Evolutionary conservation across 92 coral and sea anemone genomes (phyloP), one percentile per base, ranked within the genome.

Genomic region (Actinostola sp.): DNA sequence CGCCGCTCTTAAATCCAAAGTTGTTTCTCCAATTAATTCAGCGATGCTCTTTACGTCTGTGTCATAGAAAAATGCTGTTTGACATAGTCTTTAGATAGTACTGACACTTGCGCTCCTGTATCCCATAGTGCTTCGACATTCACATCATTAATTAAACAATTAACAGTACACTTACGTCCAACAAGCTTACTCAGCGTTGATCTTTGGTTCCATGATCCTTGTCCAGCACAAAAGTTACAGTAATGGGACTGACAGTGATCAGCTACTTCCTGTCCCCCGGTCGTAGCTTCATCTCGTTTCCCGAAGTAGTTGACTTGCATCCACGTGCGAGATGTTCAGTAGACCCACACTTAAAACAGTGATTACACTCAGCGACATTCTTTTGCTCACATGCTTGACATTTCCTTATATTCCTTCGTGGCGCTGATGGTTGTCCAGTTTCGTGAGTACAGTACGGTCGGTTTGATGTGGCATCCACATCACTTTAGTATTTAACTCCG

Each of bases 41-140:
- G 48, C 72, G 31, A 83, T 63, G 17, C 59, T 23, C 52, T 49
- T 39, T 62, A 69, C 17, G 42, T 59, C 69, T 27, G n/a, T n/a
- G 61, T 70, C 28, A 74, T 53, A 7, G 89, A 81, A 59, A 78
- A 49, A 70, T 88, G 46, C 28, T 51, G 41, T 38, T 27, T 48
- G 16, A 79, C 54, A 83, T 77, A 87, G 38, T 46, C 72, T 38
- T 79, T 49, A 8, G 86, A 84, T 43, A 83, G 66, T 45, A 81
- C 61, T 38, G 82, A 89, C 36, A 89, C 90, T 67, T 89, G 89
- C 43, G 87, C 81, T 27, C 82, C 88, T 0, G 89, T 84, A 74
- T 84, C 88, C 88, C 88, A 75, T 46, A 85, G 62, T 9, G 79
- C 78, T 29, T 89, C 63, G 55, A 51, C 64, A 26, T 44, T 48